A percentile compares a stretch with the other conserved stretches of the same genome.
These are phyloP conservation scores for Siniperca knerii DNA, from an alignment of 2,113 vertebrate species.

Conservation along the genomic window DNA sequence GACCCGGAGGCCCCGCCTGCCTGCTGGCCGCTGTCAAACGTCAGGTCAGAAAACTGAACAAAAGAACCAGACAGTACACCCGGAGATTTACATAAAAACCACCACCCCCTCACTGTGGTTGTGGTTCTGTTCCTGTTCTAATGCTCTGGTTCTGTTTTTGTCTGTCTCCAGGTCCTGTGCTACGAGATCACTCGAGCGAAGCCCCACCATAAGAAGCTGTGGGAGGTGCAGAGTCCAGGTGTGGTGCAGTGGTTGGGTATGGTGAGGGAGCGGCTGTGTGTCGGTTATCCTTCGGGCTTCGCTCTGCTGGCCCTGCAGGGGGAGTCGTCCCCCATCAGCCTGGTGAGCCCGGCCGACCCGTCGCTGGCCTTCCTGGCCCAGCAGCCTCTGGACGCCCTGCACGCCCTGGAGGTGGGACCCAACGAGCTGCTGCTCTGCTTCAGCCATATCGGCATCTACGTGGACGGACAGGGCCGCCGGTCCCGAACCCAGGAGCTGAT, in stretches of 20 bases:
- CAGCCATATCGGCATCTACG: conserved; percentile 95
- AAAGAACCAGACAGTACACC: not conserved
- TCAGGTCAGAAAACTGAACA: conserved; percentile 73
- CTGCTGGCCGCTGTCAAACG: conserved; percentile 94
- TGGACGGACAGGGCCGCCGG: conserved; percentile 94
- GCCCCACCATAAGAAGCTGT: conserved; percentile 90
- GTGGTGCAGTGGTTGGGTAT: conserved; percentile 93
- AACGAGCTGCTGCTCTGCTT: conserved; percentile 97
- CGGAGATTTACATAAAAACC: no score
- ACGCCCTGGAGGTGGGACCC: conserved; percentile 90
- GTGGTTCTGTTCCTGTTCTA: no score
- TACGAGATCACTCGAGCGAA: conserved; percentile 92
- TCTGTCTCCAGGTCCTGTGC: conserved; percentile 85
- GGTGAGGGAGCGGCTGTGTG: conserved; percentile 92
- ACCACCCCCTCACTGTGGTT: no score
- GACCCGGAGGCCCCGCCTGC: conserved; percentile 86
- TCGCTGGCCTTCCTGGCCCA: conserved; percentile 95
- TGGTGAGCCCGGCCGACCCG: conserved; percentile 93
- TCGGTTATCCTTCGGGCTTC: conserved; percentile 96
- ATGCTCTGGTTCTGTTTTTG: no score
- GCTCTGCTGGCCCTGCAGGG: conserved; percentile 94
- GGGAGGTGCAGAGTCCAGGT: conserved; percentile 92
- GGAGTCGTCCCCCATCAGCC: conserved; percentile 92
- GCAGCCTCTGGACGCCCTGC: conserved; percentile 93
- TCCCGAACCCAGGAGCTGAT: conserved; percentile 95